Conservation (phyloP, 2,113 vertebrate species). For the Natator depressus region DNA sequence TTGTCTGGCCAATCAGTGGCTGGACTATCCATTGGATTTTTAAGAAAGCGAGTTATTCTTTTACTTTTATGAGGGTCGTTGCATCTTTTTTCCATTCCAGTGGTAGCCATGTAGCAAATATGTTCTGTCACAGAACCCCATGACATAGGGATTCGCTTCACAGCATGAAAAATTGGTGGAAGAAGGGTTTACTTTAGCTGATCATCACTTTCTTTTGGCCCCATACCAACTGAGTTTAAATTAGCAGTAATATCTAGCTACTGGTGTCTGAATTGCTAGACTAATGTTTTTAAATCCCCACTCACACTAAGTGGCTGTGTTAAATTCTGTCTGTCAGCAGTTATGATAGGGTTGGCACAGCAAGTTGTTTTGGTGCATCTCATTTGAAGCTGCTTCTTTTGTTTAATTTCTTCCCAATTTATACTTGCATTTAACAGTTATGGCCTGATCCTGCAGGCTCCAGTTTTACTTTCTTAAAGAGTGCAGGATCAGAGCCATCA, state of each 20-base stretch:
- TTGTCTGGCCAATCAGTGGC: not conserved
- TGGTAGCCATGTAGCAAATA: not conserved
- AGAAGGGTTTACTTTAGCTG: not conserved
- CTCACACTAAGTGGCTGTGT: not conserved
- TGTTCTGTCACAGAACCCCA: not conserved
- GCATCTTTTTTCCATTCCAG: not conserved
- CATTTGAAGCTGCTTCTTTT: not conserved
- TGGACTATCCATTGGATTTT: not conserved
- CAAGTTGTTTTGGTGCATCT: not conserved
- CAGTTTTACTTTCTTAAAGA: not conserved
- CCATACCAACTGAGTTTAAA: not conserved
- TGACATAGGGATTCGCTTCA: rapidly evolving
- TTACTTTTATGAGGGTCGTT: not conserved
- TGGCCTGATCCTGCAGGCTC: not conserved
- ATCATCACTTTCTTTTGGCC: not conserved
- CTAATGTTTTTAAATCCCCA: not conserved
- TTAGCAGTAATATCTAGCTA: not conserved
- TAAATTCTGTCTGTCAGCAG: not conserved
- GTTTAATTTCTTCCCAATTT: constrained; percentile 29
- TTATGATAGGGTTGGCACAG: not conserved
- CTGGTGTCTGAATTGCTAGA: not conserved
- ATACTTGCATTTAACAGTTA: not conserved
- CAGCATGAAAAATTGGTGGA: not conserved
- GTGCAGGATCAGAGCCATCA: not conserved
- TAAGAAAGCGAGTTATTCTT: not conserved